Base-by-base conservation (phyloP, 1,140 invertebrate species). In the Scaptomyza montana region DNA sequence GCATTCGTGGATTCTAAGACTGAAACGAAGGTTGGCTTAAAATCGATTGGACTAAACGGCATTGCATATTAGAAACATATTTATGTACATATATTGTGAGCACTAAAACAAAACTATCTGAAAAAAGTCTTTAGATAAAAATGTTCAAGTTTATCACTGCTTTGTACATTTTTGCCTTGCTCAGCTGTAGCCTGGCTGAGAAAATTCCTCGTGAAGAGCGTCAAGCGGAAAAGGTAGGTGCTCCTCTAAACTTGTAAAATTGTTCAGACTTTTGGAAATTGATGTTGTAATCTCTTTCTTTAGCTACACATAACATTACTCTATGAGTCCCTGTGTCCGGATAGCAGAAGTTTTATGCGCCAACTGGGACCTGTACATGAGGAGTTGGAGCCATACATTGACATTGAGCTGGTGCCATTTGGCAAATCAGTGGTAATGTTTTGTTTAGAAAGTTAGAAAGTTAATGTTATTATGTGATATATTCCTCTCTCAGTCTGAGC, bases 251-350 rank as follows among this genome's bases (percentile, higher is more conserved):
- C 10, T 3, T 5, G 19, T 5, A 10, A 25, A 5, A 57, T 3
- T 50, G 13, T 36, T 30, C 4, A 30, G 8, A 46, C n/a, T 39
- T 25, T 13, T 6, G 3, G n/a, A 3, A 10, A 8, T 16, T 9
- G 3, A 33, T 25, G 7, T 4, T 3, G 33, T 9, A 8, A 2
- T 39, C 2, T 1, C 54, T 46, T 2, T 57, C 9, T 6, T 12
- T 36, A 92, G 90, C 68, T 92, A 7, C 80, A 92, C 41, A 78
- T 92, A 16, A 80, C 84, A 0, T 60, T 97, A 51, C 96, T 96
- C 75, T 98, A 97, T 81, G 97, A 98, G 92, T 94, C 94, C 8
- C 90, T 97, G 0, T 98, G 97, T 86, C 95, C 95, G 0, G 96
- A 96, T 81, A 97, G 96, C 81, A 93, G 93, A 39, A 77, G 92